Evolutionary conservation across 2,797 vertebrate genomes (phyloP).

Genomic region (Halcyon chelicuti): DNA sequence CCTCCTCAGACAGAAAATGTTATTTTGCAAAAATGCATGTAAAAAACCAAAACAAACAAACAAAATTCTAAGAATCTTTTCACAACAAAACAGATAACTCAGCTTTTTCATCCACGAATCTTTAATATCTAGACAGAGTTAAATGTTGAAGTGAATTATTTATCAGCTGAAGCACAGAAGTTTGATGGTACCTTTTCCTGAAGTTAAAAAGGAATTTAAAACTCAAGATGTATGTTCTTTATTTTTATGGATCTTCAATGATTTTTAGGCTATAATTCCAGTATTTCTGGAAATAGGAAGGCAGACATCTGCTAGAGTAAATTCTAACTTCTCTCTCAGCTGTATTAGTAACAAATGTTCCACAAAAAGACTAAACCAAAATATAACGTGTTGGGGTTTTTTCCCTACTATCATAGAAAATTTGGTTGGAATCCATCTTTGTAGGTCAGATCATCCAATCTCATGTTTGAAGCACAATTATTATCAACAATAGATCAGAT

Average conservation of each 20-base stretch:
- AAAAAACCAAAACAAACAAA: background rate
- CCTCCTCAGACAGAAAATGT: background rate
- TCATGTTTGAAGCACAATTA: background rate
- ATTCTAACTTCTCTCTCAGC: background rate
- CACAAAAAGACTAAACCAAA: background rate
- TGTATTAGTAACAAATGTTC: background rate
- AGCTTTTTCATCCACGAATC: constrained; percentile 16
- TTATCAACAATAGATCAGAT: background rate
- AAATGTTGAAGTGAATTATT: constrained; percentile 28
- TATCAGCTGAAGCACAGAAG: constrained; percentile 5
- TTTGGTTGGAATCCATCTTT: background rate
- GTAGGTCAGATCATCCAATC: background rate
- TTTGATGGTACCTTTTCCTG: background rate
- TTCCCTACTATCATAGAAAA: background rate
- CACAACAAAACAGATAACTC: constrained; percentile 6
- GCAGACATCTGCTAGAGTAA: background rate
- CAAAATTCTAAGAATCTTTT: background rate
- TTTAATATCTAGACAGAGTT: constrained; percentile 24
- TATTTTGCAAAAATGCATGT: background rate
- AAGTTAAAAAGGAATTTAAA: constrained; percentile 15
- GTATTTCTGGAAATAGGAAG: background rate
- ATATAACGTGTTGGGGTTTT: background rate
- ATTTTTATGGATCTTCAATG: background rate
- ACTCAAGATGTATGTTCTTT: background rate
- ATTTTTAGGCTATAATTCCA: background rate